Evolutionary conservation across 2,113 vertebrate species (phyloP).

Genomic region (Rhinolophus ferrumequinum): DNA sequence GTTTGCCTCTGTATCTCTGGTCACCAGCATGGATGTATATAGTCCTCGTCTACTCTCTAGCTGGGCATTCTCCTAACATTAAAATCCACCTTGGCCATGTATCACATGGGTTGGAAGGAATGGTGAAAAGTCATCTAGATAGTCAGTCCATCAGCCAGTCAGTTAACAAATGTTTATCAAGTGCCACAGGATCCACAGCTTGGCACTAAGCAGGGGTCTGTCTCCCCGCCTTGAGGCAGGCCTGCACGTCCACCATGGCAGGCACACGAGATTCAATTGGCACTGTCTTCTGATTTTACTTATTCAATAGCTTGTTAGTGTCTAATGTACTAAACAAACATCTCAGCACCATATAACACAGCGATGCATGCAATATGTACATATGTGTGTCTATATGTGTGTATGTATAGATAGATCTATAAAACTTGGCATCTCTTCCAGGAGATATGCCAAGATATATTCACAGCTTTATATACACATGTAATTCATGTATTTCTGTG

Average conservation of each 20-base stretch:
- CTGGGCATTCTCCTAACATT: neutral
- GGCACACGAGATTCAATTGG: constrained; percentile 32
- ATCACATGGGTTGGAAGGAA: neutral
- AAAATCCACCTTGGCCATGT: neutral
- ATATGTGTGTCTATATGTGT: constrained; percentile 58
- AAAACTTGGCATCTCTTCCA: constrained; percentile 79
- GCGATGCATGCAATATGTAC: constrained; percentile 63
- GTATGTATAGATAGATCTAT: constrained; percentile 72
- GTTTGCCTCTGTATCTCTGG: neutral
- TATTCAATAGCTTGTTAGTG: constrained; percentile 55
- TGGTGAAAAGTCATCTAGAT: neutral
- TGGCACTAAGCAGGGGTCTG: constrained; percentile 8
- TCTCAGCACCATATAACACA: constrained; percentile 44
- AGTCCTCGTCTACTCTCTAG: neutral
- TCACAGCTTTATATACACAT: constrained; percentile 83
- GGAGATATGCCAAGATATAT: constrained; percentile 79
- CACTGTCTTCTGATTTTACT: constrained; percentile 39
- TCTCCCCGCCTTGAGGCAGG: constrained; percentile 16
- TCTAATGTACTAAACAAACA: constrained; percentile 66
- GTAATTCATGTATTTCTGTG: constrained; percentile 77
- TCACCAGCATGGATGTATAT: neutral
- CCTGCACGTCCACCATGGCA: neutral
- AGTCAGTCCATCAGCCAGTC: neutral
- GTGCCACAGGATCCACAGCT: neutral
- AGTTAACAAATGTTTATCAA: constrained; percentile 51